Conservation (phyloP, 1,140 invertebrate species). For the Solen grandis region DNA sequence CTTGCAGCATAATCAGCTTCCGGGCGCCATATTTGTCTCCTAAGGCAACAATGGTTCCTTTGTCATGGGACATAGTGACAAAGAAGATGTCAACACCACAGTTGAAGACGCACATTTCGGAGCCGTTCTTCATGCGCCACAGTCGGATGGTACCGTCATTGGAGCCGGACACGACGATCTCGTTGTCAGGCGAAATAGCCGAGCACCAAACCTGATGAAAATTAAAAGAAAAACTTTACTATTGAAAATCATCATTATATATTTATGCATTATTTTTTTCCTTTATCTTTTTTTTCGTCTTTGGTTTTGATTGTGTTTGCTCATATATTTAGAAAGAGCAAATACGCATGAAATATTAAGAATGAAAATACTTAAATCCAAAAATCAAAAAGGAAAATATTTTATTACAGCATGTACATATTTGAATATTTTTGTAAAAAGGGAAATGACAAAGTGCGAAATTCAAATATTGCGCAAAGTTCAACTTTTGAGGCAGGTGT, state of each 20-base stretch:
- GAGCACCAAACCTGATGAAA: slow-evolving; percentile 77
- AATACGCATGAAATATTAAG: neutral
- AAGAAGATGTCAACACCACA: slow-evolving; percentile 79
- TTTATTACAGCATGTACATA: too few relatives aligned
- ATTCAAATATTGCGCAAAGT: too few relatives aligned
- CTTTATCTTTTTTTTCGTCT: neutral
- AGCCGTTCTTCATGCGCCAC: slow-evolving; percentile 76
- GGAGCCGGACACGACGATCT: slow-evolving; percentile 79
- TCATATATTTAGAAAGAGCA: neutral
- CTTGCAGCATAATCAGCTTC: slow-evolving; percentile 81
- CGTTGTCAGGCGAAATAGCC: slow-evolving; percentile 78
- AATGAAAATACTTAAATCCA: too few relatives aligned
- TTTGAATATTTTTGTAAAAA: too few relatives aligned
- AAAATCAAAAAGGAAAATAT: too few relatives aligned
- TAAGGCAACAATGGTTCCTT: slow-evolving; percentile 80
- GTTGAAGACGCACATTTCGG: slow-evolving; percentile 77
- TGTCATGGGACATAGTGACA: slow-evolving; percentile 79
- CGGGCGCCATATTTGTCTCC: slow-evolving; percentile 79
- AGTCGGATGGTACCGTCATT: slow-evolving; percentile 80
- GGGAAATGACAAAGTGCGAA: too few relatives aligned
- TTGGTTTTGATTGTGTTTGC: neutral
- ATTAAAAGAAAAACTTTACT: neutral
- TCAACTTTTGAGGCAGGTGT: too few relatives aligned
- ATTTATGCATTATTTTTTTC: neutral
- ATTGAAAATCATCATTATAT: neutral